phyloP scores from a whole-genome alignment of 2,113 vertebrate species.

The Gnathonemus longibarbis region DNA sequence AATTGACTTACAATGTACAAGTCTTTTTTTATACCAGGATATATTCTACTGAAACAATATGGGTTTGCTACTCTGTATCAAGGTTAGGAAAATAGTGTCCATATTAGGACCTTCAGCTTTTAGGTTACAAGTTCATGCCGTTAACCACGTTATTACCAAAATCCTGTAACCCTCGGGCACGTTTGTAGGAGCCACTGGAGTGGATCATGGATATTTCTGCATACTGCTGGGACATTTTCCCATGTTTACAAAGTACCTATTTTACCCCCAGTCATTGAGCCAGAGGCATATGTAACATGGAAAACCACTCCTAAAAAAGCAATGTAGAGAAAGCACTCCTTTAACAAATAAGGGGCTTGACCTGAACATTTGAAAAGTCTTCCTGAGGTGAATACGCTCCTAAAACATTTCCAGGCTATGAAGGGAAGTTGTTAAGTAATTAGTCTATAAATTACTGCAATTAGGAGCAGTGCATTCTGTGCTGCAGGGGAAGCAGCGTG shows the following conservation, averaged over 20 bases:
- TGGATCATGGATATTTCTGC: neutral
- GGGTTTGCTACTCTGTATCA: neutral
- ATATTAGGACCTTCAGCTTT: neutral
- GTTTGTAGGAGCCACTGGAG: neutral
- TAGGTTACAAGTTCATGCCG: neutral
- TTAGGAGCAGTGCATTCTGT: slow-evolving; percentile 29
- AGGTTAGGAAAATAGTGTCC: neutral
- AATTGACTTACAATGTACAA: neutral
- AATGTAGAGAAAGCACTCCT: neutral
- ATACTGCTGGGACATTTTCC: neutral
- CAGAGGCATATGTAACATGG: neutral
- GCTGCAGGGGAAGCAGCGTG: neutral
- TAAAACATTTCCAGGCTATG: slow-evolving; percentile 46
- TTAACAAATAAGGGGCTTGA: neutral
- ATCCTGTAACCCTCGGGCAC: neutral
- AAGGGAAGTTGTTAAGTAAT: slow-evolving; percentile 58
- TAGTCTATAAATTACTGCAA: slow-evolving; percentile 41
- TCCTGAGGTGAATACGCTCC: slow-evolving; percentile 50
- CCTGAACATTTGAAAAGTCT: slow-evolving; percentile 1
- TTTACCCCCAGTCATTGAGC: neutral
- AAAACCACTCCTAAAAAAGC: neutral
- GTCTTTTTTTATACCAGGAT: neutral
- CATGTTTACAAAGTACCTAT: neutral
- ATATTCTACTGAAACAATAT: neutral
- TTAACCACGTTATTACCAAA: neutral